Percentiles rank a stretch among this genome's conserved stretches.
phyloP scores from a whole-genome alignment of 2,113 vertebrate species.

The Petrocephalus zakoni region DNA sequence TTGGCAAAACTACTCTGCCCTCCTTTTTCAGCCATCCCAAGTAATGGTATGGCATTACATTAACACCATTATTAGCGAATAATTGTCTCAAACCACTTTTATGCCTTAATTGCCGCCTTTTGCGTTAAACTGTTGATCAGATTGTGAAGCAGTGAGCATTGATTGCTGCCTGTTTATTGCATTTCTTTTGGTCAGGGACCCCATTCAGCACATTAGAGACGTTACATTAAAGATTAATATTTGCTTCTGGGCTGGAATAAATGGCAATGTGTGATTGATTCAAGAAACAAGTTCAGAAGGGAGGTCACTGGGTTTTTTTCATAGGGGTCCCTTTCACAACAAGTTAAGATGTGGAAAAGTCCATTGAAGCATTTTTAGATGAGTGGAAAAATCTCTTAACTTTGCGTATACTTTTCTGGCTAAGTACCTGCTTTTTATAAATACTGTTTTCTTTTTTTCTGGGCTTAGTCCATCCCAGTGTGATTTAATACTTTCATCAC shows the following conservation, averaged over 20 bases:
- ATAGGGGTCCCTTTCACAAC: constrained; percentile 25
- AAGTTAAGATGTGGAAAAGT: background rate
- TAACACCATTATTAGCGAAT: background rate
- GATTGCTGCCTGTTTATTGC: background rate
- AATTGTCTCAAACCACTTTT: background rate
- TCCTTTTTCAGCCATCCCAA: constrained; percentile 9
- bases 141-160: background rate
- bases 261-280: background rate
- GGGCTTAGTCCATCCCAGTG: background rate
- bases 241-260: background rate
- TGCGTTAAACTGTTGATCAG: background rate
- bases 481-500: background rate
- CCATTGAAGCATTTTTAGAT: background rate
- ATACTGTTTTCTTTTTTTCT: background rate
- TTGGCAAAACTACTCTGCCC: constrained; percentile 11
- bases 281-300: constrained; percentile 29
- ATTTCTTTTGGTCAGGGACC: background rate
- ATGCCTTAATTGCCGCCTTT: background rate
- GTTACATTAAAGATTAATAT: background rate
- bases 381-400: background rate
- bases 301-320: constrained; percentile 30
- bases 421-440: background rate
- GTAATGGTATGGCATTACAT: constrained; percentile 2
- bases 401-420: background rate
- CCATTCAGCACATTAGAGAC: background rate